Percentiles rank a stretch among this genome's conserved stretches.
phyloP scores from a whole-genome alignment of 2,888 invertebrate species.

The Philhelius pedissequus region DNA sequence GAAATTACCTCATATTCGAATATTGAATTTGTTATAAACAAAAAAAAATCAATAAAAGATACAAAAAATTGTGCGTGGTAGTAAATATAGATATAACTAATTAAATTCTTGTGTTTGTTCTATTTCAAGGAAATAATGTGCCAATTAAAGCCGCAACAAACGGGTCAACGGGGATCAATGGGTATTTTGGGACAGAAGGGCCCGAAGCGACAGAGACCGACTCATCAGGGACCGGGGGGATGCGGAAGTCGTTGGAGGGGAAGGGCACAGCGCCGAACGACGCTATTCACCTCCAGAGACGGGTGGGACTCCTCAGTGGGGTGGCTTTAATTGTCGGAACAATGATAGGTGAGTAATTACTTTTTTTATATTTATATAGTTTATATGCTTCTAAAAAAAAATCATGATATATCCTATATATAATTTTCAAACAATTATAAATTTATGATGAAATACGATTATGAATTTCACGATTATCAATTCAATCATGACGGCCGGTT shows the following conservation, averaged over 20 bases:
- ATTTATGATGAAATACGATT: neutral
- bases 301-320: constrained; percentile 99
- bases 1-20: neutral
- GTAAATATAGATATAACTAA: constrained; percentile 8
- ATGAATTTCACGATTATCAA: neutral
- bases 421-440: neutral
- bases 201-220: constrained; percentile 80
- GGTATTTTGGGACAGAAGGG: constrained; percentile 79
- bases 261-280: constrained; percentile 95
- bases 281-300: constrained; percentile 99
- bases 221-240: constrained; percentile 80
- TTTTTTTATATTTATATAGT: neutral
- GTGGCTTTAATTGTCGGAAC: constrained; percentile 99
- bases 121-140: constrained; percentile 78
- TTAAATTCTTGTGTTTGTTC: constrained; percentile 23
- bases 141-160: constrained; percentile 79
- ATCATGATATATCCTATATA: neutral
- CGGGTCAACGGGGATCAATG: constrained; percentile 79
- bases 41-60: neutral
- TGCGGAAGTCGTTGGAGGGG: constrained; percentile 88
- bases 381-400: neutral
- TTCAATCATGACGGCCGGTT: too few species aligned
- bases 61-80: neutral
- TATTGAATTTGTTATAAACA: neutral
- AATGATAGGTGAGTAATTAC: constrained; percentile 90